Percentiles rank a stretch among this genome's conserved stretches.
phyloP scores from a whole-genome alignment of 2,888 invertebrate genomes.

The Dynastes maya region DNA sequence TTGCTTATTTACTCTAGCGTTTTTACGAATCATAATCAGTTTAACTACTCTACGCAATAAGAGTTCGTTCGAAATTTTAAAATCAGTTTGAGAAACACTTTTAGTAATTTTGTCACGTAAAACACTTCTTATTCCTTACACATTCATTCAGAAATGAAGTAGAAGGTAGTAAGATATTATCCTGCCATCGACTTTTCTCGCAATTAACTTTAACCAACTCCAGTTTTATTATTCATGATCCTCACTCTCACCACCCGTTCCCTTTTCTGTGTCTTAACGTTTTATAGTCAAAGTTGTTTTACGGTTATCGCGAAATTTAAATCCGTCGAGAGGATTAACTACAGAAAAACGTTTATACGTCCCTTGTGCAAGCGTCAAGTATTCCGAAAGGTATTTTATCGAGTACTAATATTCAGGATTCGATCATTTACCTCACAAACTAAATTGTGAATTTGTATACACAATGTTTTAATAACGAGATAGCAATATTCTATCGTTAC shows the following conservation, averaged over 20 bases:
- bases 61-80: no score
- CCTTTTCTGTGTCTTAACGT: constrained; percentile 26
- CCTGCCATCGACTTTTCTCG: constrained; percentile 23
- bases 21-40: no score
- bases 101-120: no score
- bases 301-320: constrained; percentile 57
- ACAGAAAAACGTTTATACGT: constrained; percentile 31
- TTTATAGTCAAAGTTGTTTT: constrained; percentile 56
- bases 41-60: no score
- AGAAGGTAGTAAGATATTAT: constrained; percentile 25
- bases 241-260: constrained; percentile 50
- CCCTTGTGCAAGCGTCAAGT: constrained; percentile 15
- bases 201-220: constrained; percentile 50
- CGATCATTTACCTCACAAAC: neutral
- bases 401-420: constrained; percentile 10
- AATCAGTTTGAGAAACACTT: no score
- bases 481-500: neutral
- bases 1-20: no score
- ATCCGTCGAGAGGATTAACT: constrained; percentile 47
- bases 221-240: constrained; percentile 58
- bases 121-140: neutral
- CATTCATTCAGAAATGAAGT: constrained; percentile 21
- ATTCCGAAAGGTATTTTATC: constrained; percentile 20
- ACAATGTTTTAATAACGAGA: neutral
- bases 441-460: neutral